Evolutionary conservation across 2,888 invertebrate genomes (phyloP), one percentile per base, ranked within the genome.

Genomic region (Aproaerema taeniolella): DNA sequence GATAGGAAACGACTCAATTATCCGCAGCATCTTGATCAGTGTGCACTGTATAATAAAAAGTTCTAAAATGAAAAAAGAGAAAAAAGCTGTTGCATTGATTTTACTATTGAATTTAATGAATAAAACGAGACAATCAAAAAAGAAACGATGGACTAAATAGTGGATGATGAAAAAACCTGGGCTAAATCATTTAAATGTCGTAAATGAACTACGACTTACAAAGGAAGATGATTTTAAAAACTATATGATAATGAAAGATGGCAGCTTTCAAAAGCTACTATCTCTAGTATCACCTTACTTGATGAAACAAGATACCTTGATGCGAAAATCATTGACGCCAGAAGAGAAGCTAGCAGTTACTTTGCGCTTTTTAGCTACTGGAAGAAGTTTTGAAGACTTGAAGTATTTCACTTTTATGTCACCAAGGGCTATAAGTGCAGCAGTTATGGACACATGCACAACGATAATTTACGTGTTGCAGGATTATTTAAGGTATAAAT

Each of bases 251-350:
- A 30, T 30, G 30, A 30, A 30, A 30, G 12, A 30, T 11, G 30
- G 13, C 11, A 14, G 30, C 11, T 30, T 11, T 11, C 13, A 30
- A 8, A n/a, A 30, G 7, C 13, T 30, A 7, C 14, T 30, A 14
- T 7, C 5, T 2, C 2, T 30, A 14, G 30, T 30, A 2, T 8
- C 10, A 28, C 28, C 28, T 8, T 13, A 39, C 11, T 13, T 31
- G 24, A 31, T 31, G 31, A 30, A 38, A 28, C 39, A 39, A 32
- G 38, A 39, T 12, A 39, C 39, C 25, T 39, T 26, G 26, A 39
- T 39, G 28, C 25, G 31, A 24, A 38, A 38, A 31, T 25, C 25
- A 24, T 31, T 38, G 25, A 31, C 38, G 12, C 31, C 15, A 10
- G 31, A 38, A 31, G 38, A 31, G 32, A 35, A 24, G 32, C 31